These are phyloP conservation scores for Maconellicoccus hirsutus DNA, from an alignment of 1,140 invertebrate species.

Conservation along the genomic window DNA sequence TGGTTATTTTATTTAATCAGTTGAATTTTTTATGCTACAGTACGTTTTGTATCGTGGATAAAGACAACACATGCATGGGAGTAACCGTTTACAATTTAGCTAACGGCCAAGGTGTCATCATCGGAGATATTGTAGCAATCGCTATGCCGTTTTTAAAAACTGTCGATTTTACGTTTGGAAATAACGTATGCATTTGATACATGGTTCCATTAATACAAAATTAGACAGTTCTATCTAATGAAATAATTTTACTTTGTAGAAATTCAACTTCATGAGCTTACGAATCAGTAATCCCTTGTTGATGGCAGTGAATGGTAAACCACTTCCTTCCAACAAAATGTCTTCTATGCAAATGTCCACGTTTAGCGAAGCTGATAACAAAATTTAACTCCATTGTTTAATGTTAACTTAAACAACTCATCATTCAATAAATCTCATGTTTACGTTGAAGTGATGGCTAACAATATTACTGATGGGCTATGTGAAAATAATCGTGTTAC, in stretches of 20 bases:
- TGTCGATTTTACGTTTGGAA: conserved; percentile 46
- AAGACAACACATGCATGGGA: conserved; percentile 52
- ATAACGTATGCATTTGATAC: conserved; percentile 40
- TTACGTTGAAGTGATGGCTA: too few species aligned
- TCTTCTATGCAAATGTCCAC: conserved; percentile 41
- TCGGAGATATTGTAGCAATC: conserved; percentile 70
- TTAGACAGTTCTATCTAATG: neutral
- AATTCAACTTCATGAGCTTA: conserved; percentile 56
- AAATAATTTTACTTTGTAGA: conserved; percentile 37
- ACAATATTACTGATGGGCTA: too few species aligned
- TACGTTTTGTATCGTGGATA: conserved; percentile 68
- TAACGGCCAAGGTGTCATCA: conserved; percentile 63
- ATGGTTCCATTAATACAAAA: conserved; percentile 19
- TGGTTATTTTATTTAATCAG: neutral
- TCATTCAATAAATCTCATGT: neutral
- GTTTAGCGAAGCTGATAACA: conserved; percentile 26
- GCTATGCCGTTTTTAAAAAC: conserved; percentile 58
- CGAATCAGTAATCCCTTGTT: conserved; percentile 61
- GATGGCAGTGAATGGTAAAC: conserved; percentile 62
- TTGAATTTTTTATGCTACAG: conserved; percentile 40
- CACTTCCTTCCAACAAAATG: conserved; percentile 53
- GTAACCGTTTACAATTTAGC: conserved; percentile 76
- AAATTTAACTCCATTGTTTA: neutral
- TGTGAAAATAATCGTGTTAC: too few species aligned
- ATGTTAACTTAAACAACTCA: too few species aligned